These are phyloP conservation scores for Tetranychus piercei DNA, from an alignment of 2,888 invertebrate genomes.

Conservation along the genomic window DNA sequence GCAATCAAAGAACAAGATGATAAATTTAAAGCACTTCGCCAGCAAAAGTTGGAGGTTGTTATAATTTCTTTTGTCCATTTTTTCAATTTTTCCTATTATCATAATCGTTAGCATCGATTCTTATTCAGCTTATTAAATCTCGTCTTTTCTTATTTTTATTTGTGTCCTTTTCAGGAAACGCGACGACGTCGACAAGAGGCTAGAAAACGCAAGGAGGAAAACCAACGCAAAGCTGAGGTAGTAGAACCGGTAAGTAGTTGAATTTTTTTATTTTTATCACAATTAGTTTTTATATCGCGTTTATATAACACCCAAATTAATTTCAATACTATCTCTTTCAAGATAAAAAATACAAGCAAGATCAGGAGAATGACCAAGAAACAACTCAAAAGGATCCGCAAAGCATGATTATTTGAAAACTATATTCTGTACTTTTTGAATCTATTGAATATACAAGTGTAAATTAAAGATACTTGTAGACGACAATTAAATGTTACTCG, in stretches of 20 bases:
- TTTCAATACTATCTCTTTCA: neutral
- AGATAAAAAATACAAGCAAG: slow-evolving; percentile 14
- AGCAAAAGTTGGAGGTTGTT: slow-evolving; percentile 13
- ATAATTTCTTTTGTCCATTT: slow-evolving; percentile 5
- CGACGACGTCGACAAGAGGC: slow-evolving; percentile 16
- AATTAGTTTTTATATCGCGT: neutral
- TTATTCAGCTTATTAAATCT: neutral
- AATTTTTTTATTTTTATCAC: neutral
- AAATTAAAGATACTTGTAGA: too few species aligned
- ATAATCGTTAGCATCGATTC: neutral
- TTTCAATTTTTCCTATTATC: neutral
- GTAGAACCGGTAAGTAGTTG: slow-evolving; percentile 12
- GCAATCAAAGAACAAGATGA: slow-evolving; percentile 14
- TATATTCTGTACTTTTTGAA: too few species aligned
- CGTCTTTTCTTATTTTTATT: neutral
- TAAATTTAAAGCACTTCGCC: slow-evolving; percentile 17
- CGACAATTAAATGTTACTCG: too few species aligned
- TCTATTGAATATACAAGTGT: too few species aligned
- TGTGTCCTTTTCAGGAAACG: slow-evolving; percentile 12
- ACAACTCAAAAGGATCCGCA: slow-evolving; percentile 14
- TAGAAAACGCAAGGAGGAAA: slow-evolving; percentile 18
- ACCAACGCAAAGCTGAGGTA: slow-evolving; percentile 20
- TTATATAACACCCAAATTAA: too few species aligned
- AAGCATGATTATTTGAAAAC: neutral
- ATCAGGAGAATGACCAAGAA: slow-evolving; percentile 14